phyloP scores from a whole-genome alignment of 2,113 vertebrate genomes.

The Pelecanoides urinatrix region DNA sequence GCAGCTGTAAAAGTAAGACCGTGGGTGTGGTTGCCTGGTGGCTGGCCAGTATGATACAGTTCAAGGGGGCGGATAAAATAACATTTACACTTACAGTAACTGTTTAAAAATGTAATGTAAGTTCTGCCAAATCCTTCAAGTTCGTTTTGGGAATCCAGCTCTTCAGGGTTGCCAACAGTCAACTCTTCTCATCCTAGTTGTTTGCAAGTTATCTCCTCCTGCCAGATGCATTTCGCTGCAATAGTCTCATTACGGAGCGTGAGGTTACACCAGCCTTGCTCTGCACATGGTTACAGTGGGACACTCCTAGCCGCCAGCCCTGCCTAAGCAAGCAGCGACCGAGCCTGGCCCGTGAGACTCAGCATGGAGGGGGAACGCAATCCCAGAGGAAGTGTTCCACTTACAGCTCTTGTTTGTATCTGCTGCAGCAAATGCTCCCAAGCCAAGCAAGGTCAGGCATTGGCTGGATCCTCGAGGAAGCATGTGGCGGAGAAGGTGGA shows the following conservation, averaged over 20 bases:
- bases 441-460: neutral
- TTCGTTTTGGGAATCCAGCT: conserved; percentile 4
- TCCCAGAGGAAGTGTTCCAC: neutral
- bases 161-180: neutral
- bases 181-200: neutral
- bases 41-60: conserved; percentile 50
- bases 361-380: neutral
- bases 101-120: conserved; percentile 55
- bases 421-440: neutral
- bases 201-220: neutral
- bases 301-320: neutral
- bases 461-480: neutral
- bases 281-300: neutral
- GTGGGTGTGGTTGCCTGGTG: conserved; percentile 58
- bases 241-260: rapidly evolving
- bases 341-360: neutral
- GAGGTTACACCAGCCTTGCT: neutral
- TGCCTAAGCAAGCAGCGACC: neutral
- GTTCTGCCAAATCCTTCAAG: conserved; percentile 40
- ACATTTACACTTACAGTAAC: conserved; percentile 68
- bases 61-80: conserved; percentile 64
- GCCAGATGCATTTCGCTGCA: neutral
- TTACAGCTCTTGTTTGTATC: neutral
- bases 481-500: neutral
- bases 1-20: conserved; percentile 43